These are phyloP conservation scores for Eucera pruinosa DNA, from an alignment of 2,888 invertebrate species.

Conservation along the genomic window DNA sequence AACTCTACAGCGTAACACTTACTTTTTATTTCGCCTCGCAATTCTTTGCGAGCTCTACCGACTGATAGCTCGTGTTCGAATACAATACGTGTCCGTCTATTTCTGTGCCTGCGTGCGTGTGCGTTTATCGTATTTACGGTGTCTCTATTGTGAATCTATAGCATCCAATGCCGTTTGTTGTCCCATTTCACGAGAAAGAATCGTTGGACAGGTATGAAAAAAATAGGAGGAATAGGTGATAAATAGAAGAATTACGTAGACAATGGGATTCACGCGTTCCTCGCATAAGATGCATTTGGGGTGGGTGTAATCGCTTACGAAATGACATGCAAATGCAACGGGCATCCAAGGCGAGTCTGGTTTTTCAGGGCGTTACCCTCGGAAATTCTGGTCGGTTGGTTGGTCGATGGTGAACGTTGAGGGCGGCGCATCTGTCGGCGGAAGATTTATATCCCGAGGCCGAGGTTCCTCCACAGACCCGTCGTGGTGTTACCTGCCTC, in stretches of 20 bases:
- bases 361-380: conserved; percentile 81
- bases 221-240: neutral
- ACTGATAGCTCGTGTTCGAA: too few relatives aligned
- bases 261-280: conserved; percentile 23
- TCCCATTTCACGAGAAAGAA: too few relatives aligned
- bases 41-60: too few relatives aligned
- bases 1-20: too few relatives aligned
- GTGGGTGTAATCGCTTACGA: conserved; percentile 66
- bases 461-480: conserved; percentile 68
- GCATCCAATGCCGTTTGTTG: too few relatives aligned
- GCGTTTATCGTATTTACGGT: too few relatives aligned
- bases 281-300: conserved; percentile 30
- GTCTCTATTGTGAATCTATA: too few relatives aligned
- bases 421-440: conserved; percentile 83
- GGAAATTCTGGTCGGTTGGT: conserved; percentile 80
- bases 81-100: too few relatives aligned
- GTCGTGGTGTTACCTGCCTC: conserved; percentile 57
- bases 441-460: conserved; percentile 81
- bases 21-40: too few relatives aligned
- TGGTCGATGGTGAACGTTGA: conserved; percentile 79
- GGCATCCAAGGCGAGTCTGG: conserved; percentile 69
- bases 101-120: too few relatives aligned
- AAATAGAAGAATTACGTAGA: conserved; percentile 4
- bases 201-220: neutral
- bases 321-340: conserved; percentile 80